Percentiles rank a stretch among this genome's conserved stretches.
These are phyloP conservation scores for Drosophila diplacantha DNA, from an alignment of 2,888 invertebrate species.

Conservation along the genomic window DNA sequence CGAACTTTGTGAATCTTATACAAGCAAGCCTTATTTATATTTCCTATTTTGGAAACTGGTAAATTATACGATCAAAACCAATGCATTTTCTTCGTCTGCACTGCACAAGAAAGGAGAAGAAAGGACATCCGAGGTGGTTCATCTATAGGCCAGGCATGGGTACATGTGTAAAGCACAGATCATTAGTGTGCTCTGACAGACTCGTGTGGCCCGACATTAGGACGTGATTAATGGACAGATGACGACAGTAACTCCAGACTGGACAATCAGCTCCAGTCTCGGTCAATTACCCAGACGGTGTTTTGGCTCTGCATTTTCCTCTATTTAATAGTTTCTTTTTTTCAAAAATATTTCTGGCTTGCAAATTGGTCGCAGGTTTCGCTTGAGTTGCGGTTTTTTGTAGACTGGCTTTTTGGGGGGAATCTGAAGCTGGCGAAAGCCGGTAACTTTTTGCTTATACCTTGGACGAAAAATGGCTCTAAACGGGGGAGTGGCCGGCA, in stretches of 20 bases:
- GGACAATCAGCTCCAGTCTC: conserved; percentile 43
- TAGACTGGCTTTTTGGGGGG: background rate
- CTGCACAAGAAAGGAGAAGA: conserved; percentile 10
- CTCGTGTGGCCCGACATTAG: conserved; percentile 43
- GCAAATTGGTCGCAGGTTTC: conserved; percentile 65
- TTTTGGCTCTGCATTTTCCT: conserved; percentile 13
- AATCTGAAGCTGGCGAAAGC: conserved; percentile 20
- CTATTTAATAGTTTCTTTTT: conserved; percentile 34
- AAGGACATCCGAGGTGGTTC: conserved; percentile 18
- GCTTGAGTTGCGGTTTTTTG: conserved; percentile 58
- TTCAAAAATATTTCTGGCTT: conserved; percentile 24
- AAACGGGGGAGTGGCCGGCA: conserved; percentile 36
- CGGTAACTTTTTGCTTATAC: conserved; percentile 64
- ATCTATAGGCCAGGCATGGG: conserved; percentile 33
- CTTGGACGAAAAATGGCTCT: conserved; percentile 48
- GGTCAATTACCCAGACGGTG: conserved; percentile 37
- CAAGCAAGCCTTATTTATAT: too few species aligned
- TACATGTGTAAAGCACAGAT: conserved; percentile 69
- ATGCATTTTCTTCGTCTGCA: conserved; percentile 9
- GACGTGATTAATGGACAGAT: conserved; percentile 53
- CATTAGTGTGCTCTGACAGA: conserved; percentile 63
- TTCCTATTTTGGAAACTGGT: background rate
- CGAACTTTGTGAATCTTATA: too few species aligned
- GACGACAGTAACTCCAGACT: conserved; percentile 35
- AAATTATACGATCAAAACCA: background rate